Evolutionary conservation across 1,140 invertebrate species (phyloP), one percentile per base, ranked within the genome.

Genomic region (Hycleus cichorii): DNA sequence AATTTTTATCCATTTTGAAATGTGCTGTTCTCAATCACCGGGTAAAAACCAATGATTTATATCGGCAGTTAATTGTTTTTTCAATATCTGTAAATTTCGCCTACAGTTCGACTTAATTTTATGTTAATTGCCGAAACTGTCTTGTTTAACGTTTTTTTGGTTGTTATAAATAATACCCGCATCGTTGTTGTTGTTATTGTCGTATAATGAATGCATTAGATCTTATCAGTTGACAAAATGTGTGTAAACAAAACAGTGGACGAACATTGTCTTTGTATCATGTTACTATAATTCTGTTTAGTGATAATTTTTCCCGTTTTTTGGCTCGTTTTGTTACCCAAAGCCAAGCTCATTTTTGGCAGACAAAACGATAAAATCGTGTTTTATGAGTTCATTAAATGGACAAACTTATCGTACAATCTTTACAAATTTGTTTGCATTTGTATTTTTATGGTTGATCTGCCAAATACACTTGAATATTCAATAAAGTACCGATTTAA

Each of bases 331-430:
- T 24, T 26, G n/a, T 52, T 53, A 46, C 46, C 38, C 7, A 32
- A 25, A 44, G 51, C 43, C 51, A 53, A 53, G 11, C 27, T 53
- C 42, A 11, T 46, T 52, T 52, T 32, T 32, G 51, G 42, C 51
- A 53, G 18, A 38, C 51, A 26, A 9, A 26, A 12, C 39, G 51
- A 53, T 53, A 53, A 10, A 39, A 52, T 52, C 51, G 25, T 53
- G 39, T 4, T 53, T 53, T 53, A 45, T 53, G 44, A 45, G 18
- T 45, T 53, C 51, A 32, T 53, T 53, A 53, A 27, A 53, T 7
- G 32, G 7, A 32, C 32, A 32, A 32, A 32, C 32, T 32, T 32
- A 32, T 32, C 4, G 32, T 32, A 4, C 7, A 32, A 32, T 32
- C 32, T 32, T 32, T 32, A 32, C 7, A 32, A 32, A 32, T 32